Conservation (phyloP, 2,797 vertebrate species). For the Rhinella marina region DNA sequence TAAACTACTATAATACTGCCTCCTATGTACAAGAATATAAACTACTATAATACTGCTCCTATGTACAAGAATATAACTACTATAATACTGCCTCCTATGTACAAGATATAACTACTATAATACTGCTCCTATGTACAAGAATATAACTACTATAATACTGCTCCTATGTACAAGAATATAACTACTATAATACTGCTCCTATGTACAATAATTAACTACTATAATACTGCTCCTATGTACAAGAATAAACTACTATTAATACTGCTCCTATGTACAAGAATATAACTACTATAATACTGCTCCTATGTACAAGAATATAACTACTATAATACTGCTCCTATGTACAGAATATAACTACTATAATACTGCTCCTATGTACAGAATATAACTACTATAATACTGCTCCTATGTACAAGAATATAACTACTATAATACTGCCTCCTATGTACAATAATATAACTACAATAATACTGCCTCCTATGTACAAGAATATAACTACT, state of each 20-base stretch:
- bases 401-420: background rate
- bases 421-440: background rate
- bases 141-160: constrained; percentile 6
- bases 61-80: too few relatives aligned
- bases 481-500: too few relatives aligned
- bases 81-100: background rate
- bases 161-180: background rate
- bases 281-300: constrained; percentile 12
- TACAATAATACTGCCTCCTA: too few relatives aligned
- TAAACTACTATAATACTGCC: background rate
- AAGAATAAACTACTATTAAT: background rate
- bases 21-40: background rate
- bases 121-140: background rate
- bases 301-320: background rate
- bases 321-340: constrained; percentile 3
- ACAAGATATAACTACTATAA: constrained; percentile 8
- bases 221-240: background rate
- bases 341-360: background rate
- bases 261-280: background rate
- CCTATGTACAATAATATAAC: too few relatives aligned
- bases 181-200: background rate
- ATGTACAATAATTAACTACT: background rate
- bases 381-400: constrained; percentile 5
- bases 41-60: too few relatives aligned
- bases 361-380: background rate